Evolutionary conservation across 2,888 invertebrate genomes (phyloP), one percentile per base, ranked within the genome.

Genomic region (Thecophora atra): DNA sequence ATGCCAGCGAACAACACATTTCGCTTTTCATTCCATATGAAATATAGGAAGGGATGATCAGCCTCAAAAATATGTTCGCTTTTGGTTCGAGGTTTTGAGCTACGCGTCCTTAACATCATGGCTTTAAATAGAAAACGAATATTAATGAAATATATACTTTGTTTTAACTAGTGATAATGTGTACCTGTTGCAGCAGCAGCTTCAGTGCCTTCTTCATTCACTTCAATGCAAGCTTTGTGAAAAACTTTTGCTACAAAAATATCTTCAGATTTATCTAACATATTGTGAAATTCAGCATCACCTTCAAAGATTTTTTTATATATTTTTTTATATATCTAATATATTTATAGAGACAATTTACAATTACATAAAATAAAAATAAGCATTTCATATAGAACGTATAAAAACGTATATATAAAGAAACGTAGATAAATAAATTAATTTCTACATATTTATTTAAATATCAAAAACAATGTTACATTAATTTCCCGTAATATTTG

Each of bases 171-270:
- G 19, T 42, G 42, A 5, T 6, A 62, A 21, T 2, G 17, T 70
- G 75, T 87, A 94, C 94, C 93, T 70, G 95, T 94, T 56, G 94
- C 94, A 0, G 95, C 95, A n/a, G 95, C 94, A 0, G 96, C 95
- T 84, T 95, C 95, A 0, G 93, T 92, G 0, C 96, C 96, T 84
- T 95, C 93, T 83, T 96, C 96, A 82, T 95, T 94, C 0, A 96
- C 94, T 83, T 95, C 94, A 78, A 96, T 93, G 81, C 92, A 94
- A 0, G 95, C 94, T 83, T 96, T 96, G 84, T 96, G 96, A 8
- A 95, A 84, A 0, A 92, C 92, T 80, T 92, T 90, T 44, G 91
- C 91, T 0, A 96, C 92, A 65, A 80, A 86, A 19, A 96, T 79
- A 0, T 80, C 81, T 76, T 89, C 88, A 0, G 84, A 69, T 0